Evolutionary conservation across 2,888 invertebrate genomes (phyloP), one percentile per base, ranked within the genome.

Genomic region (Graphium colonna): DNA sequence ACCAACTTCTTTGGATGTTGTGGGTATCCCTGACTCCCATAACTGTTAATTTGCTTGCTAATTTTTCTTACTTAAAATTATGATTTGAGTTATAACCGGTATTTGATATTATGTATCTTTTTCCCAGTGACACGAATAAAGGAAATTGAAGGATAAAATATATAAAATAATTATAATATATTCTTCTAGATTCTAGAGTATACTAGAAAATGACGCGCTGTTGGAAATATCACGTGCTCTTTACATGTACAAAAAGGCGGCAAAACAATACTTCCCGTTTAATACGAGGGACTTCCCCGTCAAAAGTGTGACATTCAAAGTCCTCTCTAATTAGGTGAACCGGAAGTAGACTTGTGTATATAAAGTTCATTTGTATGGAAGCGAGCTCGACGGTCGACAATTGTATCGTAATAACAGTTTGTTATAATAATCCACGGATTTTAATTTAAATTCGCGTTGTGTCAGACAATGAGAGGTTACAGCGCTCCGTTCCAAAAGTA

Each of bases 281-380:
- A 46, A 56, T 18, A 62, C 69, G 51, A 67, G 57, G 53, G 61
- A 72, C 26, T 60, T n/a, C n/a, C n/a, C n/a, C n/a, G n/a, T n/a
- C 61, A 85, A 83, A 56, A 79, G 74, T 56, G 73, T 91, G 43
- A 80, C 83, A 52, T 82, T 91, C 60, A 65, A 71, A 56, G 81
- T 91, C 42, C 73, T 84, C 55, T 88, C 90, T 44, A 95, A 95
- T 85, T 92, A 95, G 69, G 95, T 95, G 40, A 92, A 94, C 72
- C 71, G 80, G 1, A 91, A 92, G 38, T 95, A 92, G 73, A 95
- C 95, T 10, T 96, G 95, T 73, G 77, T 96, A 47, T 96, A 95
- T 71, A 90, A 95, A 75, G 90, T 95, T 62, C 87, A 94, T 65
- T 91, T 95, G 40, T 94, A 95, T 72, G 92, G 92, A 47, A 58